phyloP scores from a whole-genome alignment of 2,888 invertebrate genomes.

The Spisula subtruncata region DNA sequence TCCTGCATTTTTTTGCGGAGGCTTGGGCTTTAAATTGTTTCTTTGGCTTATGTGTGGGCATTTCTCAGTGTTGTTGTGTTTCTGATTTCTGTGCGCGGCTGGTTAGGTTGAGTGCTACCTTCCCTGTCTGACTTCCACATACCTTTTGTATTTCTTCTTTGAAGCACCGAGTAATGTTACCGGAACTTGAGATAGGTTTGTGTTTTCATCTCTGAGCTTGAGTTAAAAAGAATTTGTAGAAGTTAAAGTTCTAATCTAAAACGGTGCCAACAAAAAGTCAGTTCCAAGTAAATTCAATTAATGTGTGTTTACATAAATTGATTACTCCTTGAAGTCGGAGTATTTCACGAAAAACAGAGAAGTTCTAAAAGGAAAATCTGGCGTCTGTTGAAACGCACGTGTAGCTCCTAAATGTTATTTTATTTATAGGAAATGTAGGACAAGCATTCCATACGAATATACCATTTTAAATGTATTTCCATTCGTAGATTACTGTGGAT shows the following conservation, averaged over 20 bases:
- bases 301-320: conserved; percentile 22
- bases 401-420: background rate
- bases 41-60: too few species aligned
- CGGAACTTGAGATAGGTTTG: too few species aligned
- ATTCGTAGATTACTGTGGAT: too few species aligned
- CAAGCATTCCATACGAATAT: background rate
- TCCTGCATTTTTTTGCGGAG: too few species aligned
- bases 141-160: background rate
- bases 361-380: background rate
- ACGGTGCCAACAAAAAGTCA: background rate
- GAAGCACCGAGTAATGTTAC: too few species aligned
- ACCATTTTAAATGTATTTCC: too few species aligned
- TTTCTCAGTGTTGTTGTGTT: too few species aligned
- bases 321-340: background rate
- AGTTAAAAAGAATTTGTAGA: background rate
- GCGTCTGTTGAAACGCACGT: background rate
- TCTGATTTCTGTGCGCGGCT: too few species aligned
- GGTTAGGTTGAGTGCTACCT: too few species aligned
- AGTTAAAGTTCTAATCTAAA: background rate
- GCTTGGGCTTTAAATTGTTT: too few species aligned
- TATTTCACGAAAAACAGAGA: conserved; percentile 6
- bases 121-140: too few species aligned
- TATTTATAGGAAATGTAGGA: background rate
- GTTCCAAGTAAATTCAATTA: conserved; percentile 19
- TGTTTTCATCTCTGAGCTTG: background rate